Evolutionary conservation across 2,797 vertebrate genomes (phyloP).

Genomic region (Alca torda): DNA sequence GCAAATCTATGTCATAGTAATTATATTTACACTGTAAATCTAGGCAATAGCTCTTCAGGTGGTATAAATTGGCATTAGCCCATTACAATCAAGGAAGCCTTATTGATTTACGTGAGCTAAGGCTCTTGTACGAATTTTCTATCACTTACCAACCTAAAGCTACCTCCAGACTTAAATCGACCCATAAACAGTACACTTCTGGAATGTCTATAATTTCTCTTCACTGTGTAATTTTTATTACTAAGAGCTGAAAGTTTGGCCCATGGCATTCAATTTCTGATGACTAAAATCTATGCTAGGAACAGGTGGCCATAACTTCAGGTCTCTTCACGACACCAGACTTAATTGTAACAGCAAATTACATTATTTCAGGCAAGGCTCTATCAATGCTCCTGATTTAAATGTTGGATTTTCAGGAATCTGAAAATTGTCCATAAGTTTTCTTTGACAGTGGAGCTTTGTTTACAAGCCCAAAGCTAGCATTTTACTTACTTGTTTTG

Average conservation of each 20-base stretch:
- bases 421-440: neutral
- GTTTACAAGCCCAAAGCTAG: neutral
- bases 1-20: constrained; percentile 37
- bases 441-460: neutral
- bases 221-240: constrained; percentile 26
- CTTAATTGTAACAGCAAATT: constrained; percentile 4
- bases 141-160: neutral
- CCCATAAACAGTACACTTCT: constrained; percentile 16
- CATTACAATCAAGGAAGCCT: constrained; percentile 5
- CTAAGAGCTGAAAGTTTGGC: constrained; percentile 6
- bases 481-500: neutral
- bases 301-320: neutral
- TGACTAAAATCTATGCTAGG: constrained; percentile 14
- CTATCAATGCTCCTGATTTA: neutral
- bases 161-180: neutral
- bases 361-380: neutral
- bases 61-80: constrained; percentile 23
- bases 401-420: neutral
- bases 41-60: constrained; percentile 35
- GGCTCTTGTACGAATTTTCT: neutral
- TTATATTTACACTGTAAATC: constrained; percentile 45
- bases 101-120: constrained; percentile 29
- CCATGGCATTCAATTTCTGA: constrained; percentile 9
- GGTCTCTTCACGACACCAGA: neutral
- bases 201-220: constrained; percentile 30